Evolutionary conservation across 1,140 invertebrate species (phyloP), one percentile per base, ranked within the genome.

Genomic region (Drosophila bocki): DNA sequence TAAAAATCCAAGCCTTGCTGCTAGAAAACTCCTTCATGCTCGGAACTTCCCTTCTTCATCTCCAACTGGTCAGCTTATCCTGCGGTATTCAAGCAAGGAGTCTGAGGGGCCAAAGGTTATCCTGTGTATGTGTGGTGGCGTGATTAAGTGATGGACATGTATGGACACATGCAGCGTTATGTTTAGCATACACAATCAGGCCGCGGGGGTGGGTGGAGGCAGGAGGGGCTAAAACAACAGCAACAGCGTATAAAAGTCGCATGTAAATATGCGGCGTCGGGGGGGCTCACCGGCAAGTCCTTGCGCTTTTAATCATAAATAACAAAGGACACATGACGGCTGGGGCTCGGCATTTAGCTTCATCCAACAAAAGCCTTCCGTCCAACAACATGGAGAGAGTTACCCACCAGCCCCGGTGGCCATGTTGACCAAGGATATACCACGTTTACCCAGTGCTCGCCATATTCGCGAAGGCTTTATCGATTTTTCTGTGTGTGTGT

Each of bases 61-160:
- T 29, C 13, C 6, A 9, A 45, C 7, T 53, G 44, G 13, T 9
- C 47, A 67, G 48, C 13, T 29, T 67, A 67, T 67, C 67, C 67
- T 45, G 37, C 32, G 33, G 32, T 26, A 26, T 69, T 8, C 17
- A 19, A 11, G 22, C 17, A 22, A 19, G 47, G 67, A 70, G 22
- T 26, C 60, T 42, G 60, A 29, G 60, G n/a, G 29, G 5, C 39
- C 12, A 26, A 64, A 44, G 61, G 32, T 48, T 47, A 35, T 11
- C 54, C 32, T n/a, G 39, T 41, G 35, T 41, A 17, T 60, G 65
- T 78, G 77, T 83, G 80, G 80, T 88, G 85, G 85, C 86, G 85
- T 90, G 85, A 90, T 90, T 90, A 90, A 90, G 85, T 90, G 85
- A 90, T 90, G 85, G 85, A 90, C 85, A 80, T 90, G 84, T 90